Conservation (phyloP, 2,797 vertebrate genomes). For the Liasis olivaceus region DNA sequence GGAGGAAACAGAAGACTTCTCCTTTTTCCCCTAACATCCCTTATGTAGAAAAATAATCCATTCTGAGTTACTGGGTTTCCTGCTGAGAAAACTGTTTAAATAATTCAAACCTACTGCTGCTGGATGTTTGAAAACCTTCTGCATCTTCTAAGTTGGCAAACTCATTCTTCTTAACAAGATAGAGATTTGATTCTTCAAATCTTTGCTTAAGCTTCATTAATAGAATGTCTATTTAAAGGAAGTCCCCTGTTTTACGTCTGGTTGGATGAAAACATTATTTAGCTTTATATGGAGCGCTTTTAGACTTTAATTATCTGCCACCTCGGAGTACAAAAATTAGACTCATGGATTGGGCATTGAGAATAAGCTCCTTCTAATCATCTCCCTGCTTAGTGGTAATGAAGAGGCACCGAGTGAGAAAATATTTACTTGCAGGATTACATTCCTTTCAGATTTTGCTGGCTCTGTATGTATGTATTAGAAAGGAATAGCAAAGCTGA, state of each 20-base stretch:
- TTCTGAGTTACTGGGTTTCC: neutral
- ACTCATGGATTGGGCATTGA: constrained; percentile 13
- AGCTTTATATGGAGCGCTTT: constrained; percentile 14
- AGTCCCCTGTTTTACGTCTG: constrained; percentile 33
- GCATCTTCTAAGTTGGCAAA: neutral
- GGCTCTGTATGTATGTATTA: no score
- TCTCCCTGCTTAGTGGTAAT: constrained; percentile 20
- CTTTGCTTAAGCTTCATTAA: constrained; percentile 42
- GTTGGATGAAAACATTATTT: constrained; percentile 31
- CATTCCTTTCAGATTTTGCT: constrained; percentile 1
- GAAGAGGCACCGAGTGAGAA: neutral
- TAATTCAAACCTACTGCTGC: neutral
- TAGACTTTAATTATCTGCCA: constrained; percentile 33
- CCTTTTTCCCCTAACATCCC: no score
- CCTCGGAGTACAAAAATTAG: neutral
- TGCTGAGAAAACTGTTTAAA: neutral
- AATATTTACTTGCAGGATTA: neutral
- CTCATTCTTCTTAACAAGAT: neutral
- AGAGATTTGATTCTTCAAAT: fast-evolving
- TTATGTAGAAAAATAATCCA: neutral
- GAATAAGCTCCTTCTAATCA: constrained; percentile 33
- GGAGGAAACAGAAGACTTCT: no score
- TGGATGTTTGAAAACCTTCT: neutral
- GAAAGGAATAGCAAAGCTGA: neutral
- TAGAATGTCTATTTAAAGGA: constrained; percentile 42